A percentile compares a stretch with the other conserved stretches of the same genome.
These are phyloP conservation scores for Drosophila cardini DNA, from an alignment of 1,140 invertebrate species.

Conservation along the genomic window DNA sequence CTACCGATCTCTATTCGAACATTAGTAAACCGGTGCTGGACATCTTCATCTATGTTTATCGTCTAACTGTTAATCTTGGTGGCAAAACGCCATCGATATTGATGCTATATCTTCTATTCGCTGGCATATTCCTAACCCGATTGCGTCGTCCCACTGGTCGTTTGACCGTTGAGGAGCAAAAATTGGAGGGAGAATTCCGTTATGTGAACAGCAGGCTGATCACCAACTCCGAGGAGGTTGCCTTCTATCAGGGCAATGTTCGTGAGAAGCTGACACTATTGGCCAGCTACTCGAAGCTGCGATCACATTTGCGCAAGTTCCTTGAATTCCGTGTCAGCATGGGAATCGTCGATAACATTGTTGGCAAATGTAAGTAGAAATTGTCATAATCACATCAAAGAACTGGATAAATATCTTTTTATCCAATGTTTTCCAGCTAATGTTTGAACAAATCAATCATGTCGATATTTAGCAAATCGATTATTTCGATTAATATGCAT, in stretches of 20 bases:
- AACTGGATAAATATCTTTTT: no score
- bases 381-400: neutral
- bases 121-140: conserved; percentile 92
- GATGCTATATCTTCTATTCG: conserved; percentile 93
- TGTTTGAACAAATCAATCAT: no score
- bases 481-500: no score
- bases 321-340: conserved; percentile 96
- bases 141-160: conserved; percentile 92
- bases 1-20: conserved; percentile 98
- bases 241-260: conserved; percentile 97
- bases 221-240: conserved; percentile 98
- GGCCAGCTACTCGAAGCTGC: conserved; percentile 95
- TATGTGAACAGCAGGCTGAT: conserved; percentile 98
- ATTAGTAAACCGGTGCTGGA: conserved; percentile 98
- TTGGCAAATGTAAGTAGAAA: conserved; percentile 95
- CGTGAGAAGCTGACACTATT: conserved; percentile 95
- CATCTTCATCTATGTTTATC: conserved; percentile 96
- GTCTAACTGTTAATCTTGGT: conserved; percentile 94
- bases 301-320: conserved; percentile 94
- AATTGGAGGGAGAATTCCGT: conserved; percentile 98
- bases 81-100: conserved; percentile 94
- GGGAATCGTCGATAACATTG: conserved; percentile 97
- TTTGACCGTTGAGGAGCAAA: conserved; percentile 97
- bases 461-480: no score
- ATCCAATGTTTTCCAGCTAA: no score